A percentile compares a stretch with the other conserved stretches of the same genome.
These are phyloP conservation scores for Triplophysa tibetana DNA, from an alignment of 2,113 vertebrate species.

Conservation along the genomic window DNA sequence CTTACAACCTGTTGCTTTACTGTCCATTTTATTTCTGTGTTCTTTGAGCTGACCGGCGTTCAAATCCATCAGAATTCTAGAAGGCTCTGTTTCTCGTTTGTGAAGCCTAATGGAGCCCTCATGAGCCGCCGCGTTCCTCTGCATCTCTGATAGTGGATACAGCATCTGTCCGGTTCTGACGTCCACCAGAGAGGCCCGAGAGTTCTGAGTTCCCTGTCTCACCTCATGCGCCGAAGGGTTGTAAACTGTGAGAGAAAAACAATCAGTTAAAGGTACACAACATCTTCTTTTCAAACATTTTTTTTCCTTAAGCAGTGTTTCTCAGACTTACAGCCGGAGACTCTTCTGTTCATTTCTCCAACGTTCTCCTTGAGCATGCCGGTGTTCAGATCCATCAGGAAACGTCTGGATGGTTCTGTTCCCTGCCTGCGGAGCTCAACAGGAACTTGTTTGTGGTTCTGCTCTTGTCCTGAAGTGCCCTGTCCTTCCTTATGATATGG, in stretches of 20 bases:
- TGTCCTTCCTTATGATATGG: slow-evolving; percentile 4
- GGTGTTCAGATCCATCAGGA: slow-evolving; percentile 62
- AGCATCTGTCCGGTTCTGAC: slow-evolving; percentile 34
- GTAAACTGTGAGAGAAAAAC: neutral
- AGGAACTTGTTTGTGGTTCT: neutral
- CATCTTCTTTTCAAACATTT: neutral
- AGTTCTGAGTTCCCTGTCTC: slow-evolving; percentile 49
- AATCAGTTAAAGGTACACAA: neutral
- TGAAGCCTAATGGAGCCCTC: neutral
- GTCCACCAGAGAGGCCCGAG: slow-evolving; percentile 46
- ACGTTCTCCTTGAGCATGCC: slow-evolving; percentile 58
- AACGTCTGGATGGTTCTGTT: slow-evolving; percentile 62
- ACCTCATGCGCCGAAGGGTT: neutral
- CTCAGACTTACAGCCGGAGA: neutral
- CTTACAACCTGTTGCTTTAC: slow-evolving; percentile 47
- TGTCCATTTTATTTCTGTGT: slow-evolving; percentile 19
- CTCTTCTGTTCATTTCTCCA: slow-evolving; percentile 60
- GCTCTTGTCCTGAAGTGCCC: slow-evolving; percentile 15
- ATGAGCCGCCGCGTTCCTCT: slow-evolving; percentile 30
- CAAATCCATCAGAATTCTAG: neutral
- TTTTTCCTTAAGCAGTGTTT: neutral
- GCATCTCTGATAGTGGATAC: slow-evolving; percentile 35
- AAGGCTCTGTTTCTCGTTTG: slow-evolving; percentile 57
- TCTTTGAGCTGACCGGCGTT: neutral
- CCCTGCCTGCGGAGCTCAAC: slow-evolving; percentile 53